Evolutionary conservation across 2,113 vertebrate genomes (phyloP), one percentile per base, ranked within the genome.

Genomic region (Scolopax mira): DNA sequence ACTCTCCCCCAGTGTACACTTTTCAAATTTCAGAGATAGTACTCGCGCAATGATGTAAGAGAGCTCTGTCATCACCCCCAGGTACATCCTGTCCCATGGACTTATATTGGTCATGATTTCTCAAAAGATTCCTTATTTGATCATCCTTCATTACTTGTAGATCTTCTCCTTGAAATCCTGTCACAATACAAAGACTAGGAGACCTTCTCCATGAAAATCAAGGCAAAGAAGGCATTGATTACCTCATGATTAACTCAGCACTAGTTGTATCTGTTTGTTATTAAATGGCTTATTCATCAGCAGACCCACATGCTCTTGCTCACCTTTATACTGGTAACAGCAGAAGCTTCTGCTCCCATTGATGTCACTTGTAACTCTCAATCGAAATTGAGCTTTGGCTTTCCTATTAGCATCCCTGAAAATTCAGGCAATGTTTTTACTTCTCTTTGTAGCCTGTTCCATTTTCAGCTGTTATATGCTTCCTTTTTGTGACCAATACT

Each of bases 171-270:
- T 83, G 54, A 79, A 79, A 79, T 5, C 3, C 18, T 62, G 28
- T 7, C 28, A 67, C 4, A 15, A 18, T 19, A 85, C 17, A 72
- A 57, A 80, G 17, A 15, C 27, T 33, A 74, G 35, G 35, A 73
- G 33, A 69, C 10, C 39, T 58, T 19, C 16, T 37, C n/a, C 65
- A 21, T n/a, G 31, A 79, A 78, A 78, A 87, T 14, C 41, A 72
- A 72, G 46, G 41, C 28, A 86, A 75, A 75, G 15, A 4, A 2
- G 2, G 18, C 11, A 78, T 4, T 24, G 10, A 54, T 41, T 64
- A 39, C 5, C 13, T 60, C 52, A 51, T 7, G 3, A 60, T 41
- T 64, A 65, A 19, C 17, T 73, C 54, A 66, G 7, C 0, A 0
- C 44, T 78, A 60, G 24, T 15, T 73, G 16, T 39, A 55, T 35